phyloP scores from a whole-genome alignment of 2,888 invertebrate genomes.

The Drosophila cognata region DNA sequence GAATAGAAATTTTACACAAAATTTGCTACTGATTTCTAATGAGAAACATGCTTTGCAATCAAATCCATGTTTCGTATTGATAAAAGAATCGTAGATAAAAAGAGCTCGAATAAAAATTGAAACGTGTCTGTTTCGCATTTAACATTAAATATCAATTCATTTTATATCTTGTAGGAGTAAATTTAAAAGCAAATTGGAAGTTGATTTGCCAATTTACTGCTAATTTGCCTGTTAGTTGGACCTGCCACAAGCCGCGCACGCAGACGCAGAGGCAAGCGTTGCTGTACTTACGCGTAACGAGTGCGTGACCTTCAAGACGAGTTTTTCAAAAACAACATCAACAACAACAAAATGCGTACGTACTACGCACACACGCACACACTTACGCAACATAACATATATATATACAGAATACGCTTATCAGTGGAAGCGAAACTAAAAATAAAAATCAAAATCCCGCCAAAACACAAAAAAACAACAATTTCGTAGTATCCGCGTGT shows the following conservation, averaged over 20 bases:
- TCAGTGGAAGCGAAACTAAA: slow-evolving; percentile 64
- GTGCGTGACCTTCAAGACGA: slow-evolving; percentile 72
- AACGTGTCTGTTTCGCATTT: not conserved
- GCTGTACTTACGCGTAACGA: slow-evolving; percentile 68
- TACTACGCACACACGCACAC: slow-evolving; percentile 38
- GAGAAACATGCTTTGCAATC: not conserved
- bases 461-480: slow-evolving; percentile 56
- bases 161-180: not conserved
- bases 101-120: not conserved
- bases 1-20: not conserved
- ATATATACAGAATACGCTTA: slow-evolving; percentile 44
- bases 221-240: slow-evolving; percentile 31
- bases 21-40: not conserved
- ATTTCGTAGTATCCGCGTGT: slow-evolving; percentile 38
- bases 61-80: too few species aligned
- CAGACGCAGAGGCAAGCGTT: slow-evolving; percentile 39
- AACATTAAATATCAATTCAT: not conserved
- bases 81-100: not conserved
- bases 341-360: slow-evolving; percentile 47
- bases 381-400: slow-evolving; percentile 16
- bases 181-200: slow-evolving; percentile 11
- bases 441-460: slow-evolving; percentile 70
- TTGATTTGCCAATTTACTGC: slow-evolving; percentile 20
- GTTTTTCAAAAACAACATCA: slow-evolving; percentile 65
- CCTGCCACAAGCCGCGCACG: slow-evolving; percentile 33